phyloP scores from a whole-genome alignment of 2,113 vertebrate genomes.

The Solenodon paradoxus region DNA sequence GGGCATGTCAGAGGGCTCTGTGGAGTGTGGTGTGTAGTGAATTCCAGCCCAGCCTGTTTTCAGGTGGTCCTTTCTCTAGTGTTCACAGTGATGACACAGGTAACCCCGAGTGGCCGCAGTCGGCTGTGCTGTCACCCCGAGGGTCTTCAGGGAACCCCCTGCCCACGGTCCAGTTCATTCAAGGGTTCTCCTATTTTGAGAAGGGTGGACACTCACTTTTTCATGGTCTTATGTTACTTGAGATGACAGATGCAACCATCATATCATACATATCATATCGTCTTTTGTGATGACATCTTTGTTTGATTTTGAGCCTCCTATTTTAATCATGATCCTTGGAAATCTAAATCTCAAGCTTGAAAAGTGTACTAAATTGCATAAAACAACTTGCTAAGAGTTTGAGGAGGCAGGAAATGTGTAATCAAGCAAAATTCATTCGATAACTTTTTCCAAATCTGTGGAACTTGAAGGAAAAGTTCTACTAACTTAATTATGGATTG shows the following conservation, averaged over 20 bases:
- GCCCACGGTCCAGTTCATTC: not conserved
- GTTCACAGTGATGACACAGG: too few species aligned
- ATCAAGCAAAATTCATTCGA: not conserved
- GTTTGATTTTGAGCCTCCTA: not conserved
- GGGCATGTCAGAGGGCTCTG: too few species aligned
- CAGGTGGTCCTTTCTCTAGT: too few species aligned
- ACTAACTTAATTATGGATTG: not conserved
- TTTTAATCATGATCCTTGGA: not conserved
- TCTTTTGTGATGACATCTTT: not conserved
- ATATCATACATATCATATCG: not conserved
- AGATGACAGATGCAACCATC: not conserved
- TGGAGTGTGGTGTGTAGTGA: too few species aligned
- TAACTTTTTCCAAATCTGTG: slow-evolving; percentile 9
- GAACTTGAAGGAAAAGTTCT: not conserved
- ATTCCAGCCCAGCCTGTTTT: too few species aligned
- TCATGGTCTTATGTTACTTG: not conserved
- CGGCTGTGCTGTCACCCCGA: too few species aligned
- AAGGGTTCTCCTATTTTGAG: not conserved
- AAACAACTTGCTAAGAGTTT: not conserved
- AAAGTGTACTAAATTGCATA: not conserved
- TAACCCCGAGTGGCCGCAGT: too few species aligned
- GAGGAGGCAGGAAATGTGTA: not conserved
- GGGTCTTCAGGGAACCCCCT: too few species aligned
- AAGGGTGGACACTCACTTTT: not conserved
- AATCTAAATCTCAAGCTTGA: not conserved